Base-by-base conservation (phyloP, 2,797 vertebrate genomes). In the Carduelis carduelis region DNA sequence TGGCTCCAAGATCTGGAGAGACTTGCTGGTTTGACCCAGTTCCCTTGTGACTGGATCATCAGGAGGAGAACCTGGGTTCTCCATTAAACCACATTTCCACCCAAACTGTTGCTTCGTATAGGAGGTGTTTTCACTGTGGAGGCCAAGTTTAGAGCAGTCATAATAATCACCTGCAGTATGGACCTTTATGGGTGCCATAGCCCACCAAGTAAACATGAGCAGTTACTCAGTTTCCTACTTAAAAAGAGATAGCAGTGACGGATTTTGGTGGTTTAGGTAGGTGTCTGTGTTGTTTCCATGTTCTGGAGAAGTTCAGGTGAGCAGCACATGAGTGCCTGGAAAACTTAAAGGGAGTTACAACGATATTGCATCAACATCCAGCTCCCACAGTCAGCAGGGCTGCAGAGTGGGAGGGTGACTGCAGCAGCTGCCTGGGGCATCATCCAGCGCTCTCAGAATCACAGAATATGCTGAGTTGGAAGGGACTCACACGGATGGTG, bases 311-410 rank as follows among this genome's bases (percentile, higher is more conserved):
- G 49, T 59, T 75, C 35, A 17, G 43, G n/a, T 6, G 49, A 63
- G 77, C 37, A 34, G 37, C 10, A n/a, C 12, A 1, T 1, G 39
- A 56, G 32, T 43, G 35, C 35, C 64, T 49, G n/a, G 61, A 74
- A 78, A 64, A 34, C 19, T 41, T 8, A 24, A 37, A 41, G 49
- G 35, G 50, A 52, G 21, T 61, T 41, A 18, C 2, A 21, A 0
- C 0, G 22, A 8, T 20, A 20, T 5, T 15, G 11, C 57, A 26
- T 12, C 3, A 32, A 77, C 13, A 5, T 5, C 8, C n/a, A 32
- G 34, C 60, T 35, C 22, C 18, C 7, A 21, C 28, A 14, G 9
- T 30, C 21, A 21, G 63, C 50, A 12, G 1, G 6, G 26, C 12
- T 14, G 24, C 23, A 1, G 20, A 53, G 77, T 15, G 14, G 3